Percentiles rank a stretch among this genome's conserved stretches.
Conservation (phyloP, 2,797 vertebrate species). For the Erpetoichthys calabaricus region DNA sequence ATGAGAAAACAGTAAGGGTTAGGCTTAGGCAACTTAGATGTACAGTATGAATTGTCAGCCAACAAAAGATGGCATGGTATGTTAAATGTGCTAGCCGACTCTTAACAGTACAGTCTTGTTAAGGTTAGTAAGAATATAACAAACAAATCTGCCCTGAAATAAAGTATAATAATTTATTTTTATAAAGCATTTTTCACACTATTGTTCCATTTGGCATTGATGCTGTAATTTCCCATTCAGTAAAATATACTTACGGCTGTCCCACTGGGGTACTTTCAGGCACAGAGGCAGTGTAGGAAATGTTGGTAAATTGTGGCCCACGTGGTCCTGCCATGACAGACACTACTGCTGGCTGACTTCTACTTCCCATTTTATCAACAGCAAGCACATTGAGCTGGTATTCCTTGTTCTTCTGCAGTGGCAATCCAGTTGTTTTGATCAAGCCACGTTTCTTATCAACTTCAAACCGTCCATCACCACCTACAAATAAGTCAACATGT, state of each 20-base stretch:
- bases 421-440: constrained; percentile 60
- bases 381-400: constrained; percentile 66
- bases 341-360: constrained; percentile 48
- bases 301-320: constrained; percentile 65
- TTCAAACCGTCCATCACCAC: constrained; percentile 66
- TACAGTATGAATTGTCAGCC: too few species aligned
- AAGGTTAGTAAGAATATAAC: too few species aligned
- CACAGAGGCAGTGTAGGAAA: constrained; percentile 51
- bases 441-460: constrained; percentile 69
- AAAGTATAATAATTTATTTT: too few species aligned
- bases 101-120: too few species aligned
- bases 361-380: constrained; percentile 58
- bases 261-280: constrained; percentile 55
- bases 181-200: too few species aligned
- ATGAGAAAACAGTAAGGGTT: too few species aligned
- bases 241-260: constrained; percentile 52
- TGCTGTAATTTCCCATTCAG: too few species aligned
- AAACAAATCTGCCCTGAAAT: too few species aligned
- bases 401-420: constrained; percentile 57
- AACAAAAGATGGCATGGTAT: too few species aligned
- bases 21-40: too few species aligned
- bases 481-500: constrained; percentile 27
- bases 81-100: too few species aligned
- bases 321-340: constrained; percentile 62
- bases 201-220: too few species aligned